Evolutionary conservation across 2,888 invertebrate genomes (phyloP).

Genomic region (Mystacides longicornis): DNA sequence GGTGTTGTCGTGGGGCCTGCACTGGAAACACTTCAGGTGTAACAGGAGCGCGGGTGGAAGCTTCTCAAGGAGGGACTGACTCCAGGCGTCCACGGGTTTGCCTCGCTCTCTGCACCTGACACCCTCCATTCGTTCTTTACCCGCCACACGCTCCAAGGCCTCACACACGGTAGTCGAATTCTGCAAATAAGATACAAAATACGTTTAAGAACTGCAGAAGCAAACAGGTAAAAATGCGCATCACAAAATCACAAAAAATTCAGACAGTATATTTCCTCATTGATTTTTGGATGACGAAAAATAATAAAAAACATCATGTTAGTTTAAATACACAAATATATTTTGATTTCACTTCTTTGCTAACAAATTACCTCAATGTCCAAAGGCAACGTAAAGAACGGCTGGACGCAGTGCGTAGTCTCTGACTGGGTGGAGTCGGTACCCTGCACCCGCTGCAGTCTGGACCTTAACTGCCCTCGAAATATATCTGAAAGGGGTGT

Average conservation of each 20-base stretch:
- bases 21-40: constrained; percentile 92
- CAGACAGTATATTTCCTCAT: constrained; percentile 9
- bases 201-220: background rate
- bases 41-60: constrained; percentile 82
- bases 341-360: background rate
- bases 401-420: constrained; percentile 87
- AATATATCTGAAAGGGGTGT: constrained; percentile 92
- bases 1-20: constrained; percentile 71
- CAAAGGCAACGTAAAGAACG: constrained; percentile 90
- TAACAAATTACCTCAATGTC: constrained; percentile 73
- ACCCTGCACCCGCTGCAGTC: constrained; percentile 54
- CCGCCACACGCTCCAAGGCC: constrained; percentile 79
- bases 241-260: background rate
- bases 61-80: constrained; percentile 82
- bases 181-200: constrained; percentile 40
- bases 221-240: too few species aligned
- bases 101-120: constrained; percentile 76
- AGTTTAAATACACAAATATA: background rate
- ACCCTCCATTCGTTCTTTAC: constrained; percentile 80
- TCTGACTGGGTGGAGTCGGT: constrained; percentile 46
- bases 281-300: constrained; percentile 12
- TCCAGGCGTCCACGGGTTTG: constrained; percentile 81
- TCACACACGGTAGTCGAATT: constrained; percentile 77
- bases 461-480: constrained; percentile 82
- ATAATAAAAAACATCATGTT: constrained; percentile 9